Evolutionary conservation across 2,797 vertebrate genomes (phyloP).

Genomic region (Eulemur albifrons): DNA sequence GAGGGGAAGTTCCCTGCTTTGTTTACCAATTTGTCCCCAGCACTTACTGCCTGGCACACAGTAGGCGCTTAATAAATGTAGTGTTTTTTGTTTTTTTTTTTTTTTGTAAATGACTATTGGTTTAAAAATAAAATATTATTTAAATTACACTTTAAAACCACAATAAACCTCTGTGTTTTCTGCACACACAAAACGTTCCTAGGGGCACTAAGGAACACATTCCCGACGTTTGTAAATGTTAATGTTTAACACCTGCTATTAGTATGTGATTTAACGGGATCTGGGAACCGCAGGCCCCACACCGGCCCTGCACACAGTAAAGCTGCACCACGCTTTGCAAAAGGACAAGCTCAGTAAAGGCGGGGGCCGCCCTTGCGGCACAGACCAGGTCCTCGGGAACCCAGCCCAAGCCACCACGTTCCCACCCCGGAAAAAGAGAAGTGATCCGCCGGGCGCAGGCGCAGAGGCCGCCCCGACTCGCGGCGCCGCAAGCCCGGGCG

Average conservation of each 20-base stretch:
- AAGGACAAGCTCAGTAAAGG: accelerated
- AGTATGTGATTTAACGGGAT: neutral
- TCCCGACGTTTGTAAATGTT: neutral
- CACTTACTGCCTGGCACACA: neutral
- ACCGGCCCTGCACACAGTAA: neutral
- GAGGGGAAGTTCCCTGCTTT: neutral
- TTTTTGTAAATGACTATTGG: neutral
- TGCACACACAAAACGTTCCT: neutral
- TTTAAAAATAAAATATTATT: neutral
- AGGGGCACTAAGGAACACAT: too few relatives aligned
- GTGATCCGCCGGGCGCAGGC: accelerated
- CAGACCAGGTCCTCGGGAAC: accelerated
- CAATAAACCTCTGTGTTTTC: neutral
- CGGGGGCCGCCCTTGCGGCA: too few relatives aligned
- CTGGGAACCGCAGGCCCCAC: neutral
- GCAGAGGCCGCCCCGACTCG: accelerated
- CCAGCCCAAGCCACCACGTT: accelerated
- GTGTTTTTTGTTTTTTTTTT: too few relatives aligned
- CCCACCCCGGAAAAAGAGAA: accelerated
- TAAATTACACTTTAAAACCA: neutral
- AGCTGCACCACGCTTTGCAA: neutral
- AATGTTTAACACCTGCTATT: neutral
- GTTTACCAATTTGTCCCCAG: neutral
- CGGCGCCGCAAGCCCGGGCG: neutral
- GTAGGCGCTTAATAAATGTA: neutral